phyloP scores from a whole-genome alignment of 2,888 invertebrate species.

The Spicauda simplicius region DNA sequence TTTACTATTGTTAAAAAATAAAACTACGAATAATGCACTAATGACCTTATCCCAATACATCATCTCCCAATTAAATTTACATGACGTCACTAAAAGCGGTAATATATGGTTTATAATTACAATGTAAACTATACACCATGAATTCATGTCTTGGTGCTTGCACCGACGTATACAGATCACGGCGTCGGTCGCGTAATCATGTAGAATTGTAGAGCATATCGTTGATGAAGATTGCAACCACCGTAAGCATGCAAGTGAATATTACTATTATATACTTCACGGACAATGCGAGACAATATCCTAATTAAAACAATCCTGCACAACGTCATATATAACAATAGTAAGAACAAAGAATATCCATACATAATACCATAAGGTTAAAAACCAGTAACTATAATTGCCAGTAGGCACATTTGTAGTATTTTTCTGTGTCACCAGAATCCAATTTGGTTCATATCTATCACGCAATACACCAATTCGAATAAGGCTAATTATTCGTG shows the following conservation, averaged over 20 bases:
- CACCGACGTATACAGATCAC: slow-evolving; percentile 2
- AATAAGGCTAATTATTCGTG: no score
- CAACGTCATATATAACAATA: slow-evolving; percentile 23
- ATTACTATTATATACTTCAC: slow-evolving; percentile 12
- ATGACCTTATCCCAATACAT: slow-evolving; percentile 53
- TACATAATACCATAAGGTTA: slow-evolving; percentile 18
- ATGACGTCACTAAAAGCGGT: slow-evolving; percentile 47
- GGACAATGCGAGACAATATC: not conserved
- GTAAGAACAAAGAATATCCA: slow-evolving; percentile 9
- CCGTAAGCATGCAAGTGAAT: not conserved
- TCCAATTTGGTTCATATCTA: not conserved
- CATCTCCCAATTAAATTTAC: slow-evolving; percentile 51
- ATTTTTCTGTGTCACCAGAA: no score
- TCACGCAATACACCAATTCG: not conserved
- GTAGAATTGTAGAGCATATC: not conserved
- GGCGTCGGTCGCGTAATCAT: slow-evolving; percentile 5
- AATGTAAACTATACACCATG: slow-evolving; percentile 20
- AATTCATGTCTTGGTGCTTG: slow-evolving; percentile 19
- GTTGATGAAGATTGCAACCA: not conserved
- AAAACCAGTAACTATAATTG: not conserved
- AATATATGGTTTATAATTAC: slow-evolving; percentile 54
- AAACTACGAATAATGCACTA: slow-evolving; percentile 51
- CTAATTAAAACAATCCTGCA: slow-evolving; percentile 30
- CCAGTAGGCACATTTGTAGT: not conserved
- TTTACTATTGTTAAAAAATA: slow-evolving; percentile 59